Conservation (phyloP, 2,888 invertebrate genomes). For the Zonitis immaculata region DNA sequence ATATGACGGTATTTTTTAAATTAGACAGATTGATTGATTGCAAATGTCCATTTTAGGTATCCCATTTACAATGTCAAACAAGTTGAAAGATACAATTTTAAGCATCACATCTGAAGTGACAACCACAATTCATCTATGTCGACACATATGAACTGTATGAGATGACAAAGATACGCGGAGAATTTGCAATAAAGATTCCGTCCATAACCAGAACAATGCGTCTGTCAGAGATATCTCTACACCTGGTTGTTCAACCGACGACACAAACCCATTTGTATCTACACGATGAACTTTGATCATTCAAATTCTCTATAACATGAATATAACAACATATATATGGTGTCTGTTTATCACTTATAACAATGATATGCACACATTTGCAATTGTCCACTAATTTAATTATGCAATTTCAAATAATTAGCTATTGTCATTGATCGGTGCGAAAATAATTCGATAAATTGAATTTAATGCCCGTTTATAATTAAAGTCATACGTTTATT, state of each 20-base stretch:
- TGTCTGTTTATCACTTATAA: too few species aligned
- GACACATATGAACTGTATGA: slow-evolving; percentile 18
- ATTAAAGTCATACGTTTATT: too few species aligned
- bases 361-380: too few species aligned
- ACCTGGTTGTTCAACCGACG: slow-evolving; percentile 26
- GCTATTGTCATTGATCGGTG: too few species aligned
- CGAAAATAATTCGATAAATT: too few species aligned
- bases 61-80: too few species aligned
- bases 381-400: too few species aligned
- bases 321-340: too few species aligned
- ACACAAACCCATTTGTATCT: slow-evolving; percentile 26
- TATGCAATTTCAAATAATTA: too few species aligned
- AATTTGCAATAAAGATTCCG: slow-evolving; percentile 29
- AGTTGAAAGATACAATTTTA: neutral
- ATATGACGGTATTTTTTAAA: neutral
- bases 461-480: too few species aligned
- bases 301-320: slow-evolving; percentile 6
- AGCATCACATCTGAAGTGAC: neutral
- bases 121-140: slow-evolving; percentile 17
- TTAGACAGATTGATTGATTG: neutral
- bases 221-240: slow-evolving; percentile 24
- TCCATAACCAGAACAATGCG: slow-evolving; percentile 27
- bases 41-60: too few species aligned
- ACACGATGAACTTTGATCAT: slow-evolving; percentile 19
- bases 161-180: slow-evolving; percentile 24